Evolutionary conservation across 2,113 vertebrate species (phyloP), one percentile per base, ranked within the genome.

Genomic region (Cyanistes caeruleus): DNA sequence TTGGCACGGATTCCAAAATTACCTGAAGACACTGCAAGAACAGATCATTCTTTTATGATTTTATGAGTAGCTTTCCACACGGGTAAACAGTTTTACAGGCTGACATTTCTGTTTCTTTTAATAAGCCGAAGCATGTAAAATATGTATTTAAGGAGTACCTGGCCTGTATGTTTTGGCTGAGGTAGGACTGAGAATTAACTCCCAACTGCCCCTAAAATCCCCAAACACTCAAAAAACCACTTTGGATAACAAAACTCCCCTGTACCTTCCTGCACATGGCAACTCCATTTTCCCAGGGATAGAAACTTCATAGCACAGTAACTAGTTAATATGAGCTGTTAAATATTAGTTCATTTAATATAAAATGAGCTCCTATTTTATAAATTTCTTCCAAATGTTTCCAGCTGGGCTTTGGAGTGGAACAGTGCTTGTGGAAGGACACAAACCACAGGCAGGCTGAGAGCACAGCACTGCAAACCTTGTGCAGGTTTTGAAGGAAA

Each of bases 51-150:
- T 87, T 88, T 37, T 49, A 79, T 1, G 12, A 72, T 93, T 90
- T 90, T 90, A 64, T 75, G 13, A 87, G 51, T 77, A 41, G 72
- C 28, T 64, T 89, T 79, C 85, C 85, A 83, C 53, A 41, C 9
- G 65, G 78, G 63, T 75, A 86, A 90, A 84, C 7, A 72, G 65
- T 78, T 96, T 88, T 77, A 89, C 72, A 81, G 68, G 56, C 37
- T 60, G 73, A 86, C 31, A 72, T 84, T 94, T 93, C 68, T 78
- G n/a, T 84, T 96, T 70, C 68, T 90, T 96, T 90, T 90, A 86
- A 93, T 84, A 95, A 93, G 73, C 35, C 49, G 75, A 81, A 94
- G 92, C 82, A 90, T 51, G 76, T 53, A 77, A 96, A 93, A 88
- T 89, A 90, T 43, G 33, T 90, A 88, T 77, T 80, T 84, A 77